Conservation (phyloP, 2,113 vertebrate species). For the Nibea albiflora region DNA sequence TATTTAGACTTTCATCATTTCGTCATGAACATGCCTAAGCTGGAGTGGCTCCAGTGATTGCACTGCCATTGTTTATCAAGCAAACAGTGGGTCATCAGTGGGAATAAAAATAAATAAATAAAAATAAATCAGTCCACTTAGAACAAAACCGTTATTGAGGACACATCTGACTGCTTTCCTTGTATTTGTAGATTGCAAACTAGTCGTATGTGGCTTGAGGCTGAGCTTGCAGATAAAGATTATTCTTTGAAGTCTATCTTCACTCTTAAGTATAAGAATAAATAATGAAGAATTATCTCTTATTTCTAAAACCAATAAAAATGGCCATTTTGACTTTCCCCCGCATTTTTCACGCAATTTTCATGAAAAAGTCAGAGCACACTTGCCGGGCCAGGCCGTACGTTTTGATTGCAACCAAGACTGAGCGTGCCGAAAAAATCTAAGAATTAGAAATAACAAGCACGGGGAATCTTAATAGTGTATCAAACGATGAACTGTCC, state of each 20-base stretch:
- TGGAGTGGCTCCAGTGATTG: background rate
- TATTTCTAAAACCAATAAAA: too few species aligned
- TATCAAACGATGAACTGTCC: too few species aligned
- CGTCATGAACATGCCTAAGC: background rate
- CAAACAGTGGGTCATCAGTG: conserved; percentile 18
- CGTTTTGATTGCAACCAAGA: too few species aligned
- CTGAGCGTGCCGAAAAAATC: too few species aligned
- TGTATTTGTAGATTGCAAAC: background rate
- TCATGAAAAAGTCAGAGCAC: too few species aligned
- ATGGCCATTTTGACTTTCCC: too few species aligned
- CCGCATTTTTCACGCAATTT: too few species aligned
- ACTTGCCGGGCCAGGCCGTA: too few species aligned
- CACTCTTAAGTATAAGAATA: background rate
- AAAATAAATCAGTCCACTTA: conserved; percentile 35
- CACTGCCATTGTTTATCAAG: background rate
- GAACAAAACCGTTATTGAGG: background rate
- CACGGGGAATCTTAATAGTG: too few species aligned
- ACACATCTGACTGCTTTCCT: conserved; percentile 14
- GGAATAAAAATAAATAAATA: conserved; percentile 44
- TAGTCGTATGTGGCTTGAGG: background rate
- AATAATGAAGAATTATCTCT: background rate
- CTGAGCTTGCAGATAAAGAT: background rate
- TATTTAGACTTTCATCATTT: background rate
- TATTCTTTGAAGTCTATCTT: background rate
- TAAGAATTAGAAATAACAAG: too few species aligned